Conservation (phyloP, 2,113 vertebrate species). For the Spheniscus mendiculus region DNA sequence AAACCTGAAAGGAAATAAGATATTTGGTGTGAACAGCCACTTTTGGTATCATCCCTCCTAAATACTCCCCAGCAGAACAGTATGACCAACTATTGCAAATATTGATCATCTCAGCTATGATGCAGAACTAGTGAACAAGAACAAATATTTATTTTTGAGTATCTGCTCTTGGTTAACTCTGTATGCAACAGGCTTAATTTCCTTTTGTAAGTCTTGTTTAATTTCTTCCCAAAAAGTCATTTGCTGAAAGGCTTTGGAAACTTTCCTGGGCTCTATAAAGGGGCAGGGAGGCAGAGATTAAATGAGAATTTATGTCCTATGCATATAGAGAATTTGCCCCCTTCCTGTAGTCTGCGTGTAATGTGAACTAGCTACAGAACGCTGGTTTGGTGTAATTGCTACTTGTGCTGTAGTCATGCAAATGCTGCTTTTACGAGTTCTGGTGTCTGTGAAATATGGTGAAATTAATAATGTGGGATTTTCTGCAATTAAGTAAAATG, state of each 20-base stretch:
- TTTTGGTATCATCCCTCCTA: not conserved
- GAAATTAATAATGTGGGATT: too few species aligned
- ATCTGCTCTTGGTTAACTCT: not conserved
- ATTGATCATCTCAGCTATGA: not conserved
- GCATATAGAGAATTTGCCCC: not conserved
- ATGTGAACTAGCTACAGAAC: not conserved
- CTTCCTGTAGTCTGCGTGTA: not conserved
- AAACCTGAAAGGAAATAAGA: not conserved
- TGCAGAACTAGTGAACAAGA: not conserved
- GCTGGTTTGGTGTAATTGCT: not conserved
- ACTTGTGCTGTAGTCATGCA: fast-evolving
- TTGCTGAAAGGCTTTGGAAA: not conserved
- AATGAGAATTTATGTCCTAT: not conserved
- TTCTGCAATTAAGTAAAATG: too few species aligned
- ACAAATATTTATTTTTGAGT: not conserved
- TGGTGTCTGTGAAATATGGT: not conserved
- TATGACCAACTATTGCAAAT: not conserved
- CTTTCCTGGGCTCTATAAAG: not conserved
- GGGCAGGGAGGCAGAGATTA: not conserved
- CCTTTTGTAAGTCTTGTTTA: not conserved
- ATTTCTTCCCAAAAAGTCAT: not conserved
- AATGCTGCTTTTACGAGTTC: not conserved
- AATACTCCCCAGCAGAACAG: not conserved
- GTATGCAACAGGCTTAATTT: not conserved
- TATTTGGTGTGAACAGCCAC: not conserved